Conservation (phyloP, 2,888 invertebrate genomes). For the Hypselothyrea guttata region DNA sequence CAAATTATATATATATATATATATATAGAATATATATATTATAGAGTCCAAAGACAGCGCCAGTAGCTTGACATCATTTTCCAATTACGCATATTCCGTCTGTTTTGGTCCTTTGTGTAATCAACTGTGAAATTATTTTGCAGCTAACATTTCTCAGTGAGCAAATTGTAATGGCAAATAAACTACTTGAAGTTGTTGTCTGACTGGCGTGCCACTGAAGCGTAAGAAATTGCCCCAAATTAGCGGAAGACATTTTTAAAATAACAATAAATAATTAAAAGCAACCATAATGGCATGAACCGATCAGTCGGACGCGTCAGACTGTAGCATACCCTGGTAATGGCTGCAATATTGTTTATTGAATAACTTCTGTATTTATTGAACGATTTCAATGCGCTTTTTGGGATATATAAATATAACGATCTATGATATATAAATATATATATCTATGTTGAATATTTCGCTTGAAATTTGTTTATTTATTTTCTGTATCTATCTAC, state of each 20-base stretch:
- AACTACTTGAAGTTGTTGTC: conserved; percentile 50
- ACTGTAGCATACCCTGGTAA: too few relatives aligned
- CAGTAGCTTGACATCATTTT: conserved; percentile 60
- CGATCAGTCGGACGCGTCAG: too few relatives aligned
- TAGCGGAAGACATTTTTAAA: conserved; percentile 28
- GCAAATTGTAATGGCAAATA: conserved; percentile 49
- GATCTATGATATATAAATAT: too few relatives aligned
- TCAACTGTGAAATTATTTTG: conserved; percentile 61
- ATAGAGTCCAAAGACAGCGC: background rate
- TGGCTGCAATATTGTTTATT: too few relatives aligned
- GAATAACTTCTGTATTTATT: too few relatives aligned
- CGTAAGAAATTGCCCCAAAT: conserved; percentile 33
- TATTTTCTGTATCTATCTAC: too few relatives aligned
- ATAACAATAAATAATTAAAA: background rate
- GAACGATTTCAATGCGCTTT: too few relatives aligned
- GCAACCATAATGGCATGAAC: too few relatives aligned
- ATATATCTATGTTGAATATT: too few relatives aligned
- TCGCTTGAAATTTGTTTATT: too few relatives aligned
- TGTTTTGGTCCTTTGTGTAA: conserved; percentile 49
- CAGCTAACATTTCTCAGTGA: conserved; percentile 24
- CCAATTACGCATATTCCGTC: conserved; percentile 58
- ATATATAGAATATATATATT: too few relatives aligned
- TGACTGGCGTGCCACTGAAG: conserved; percentile 2
- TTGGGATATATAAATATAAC: too few relatives aligned
- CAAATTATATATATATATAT: background rate